Evolutionary conservation across 2,888 invertebrate genomes (phyloP), one percentile per base, ranked within the genome.

Genomic region (Melitaea athalia): DNA sequence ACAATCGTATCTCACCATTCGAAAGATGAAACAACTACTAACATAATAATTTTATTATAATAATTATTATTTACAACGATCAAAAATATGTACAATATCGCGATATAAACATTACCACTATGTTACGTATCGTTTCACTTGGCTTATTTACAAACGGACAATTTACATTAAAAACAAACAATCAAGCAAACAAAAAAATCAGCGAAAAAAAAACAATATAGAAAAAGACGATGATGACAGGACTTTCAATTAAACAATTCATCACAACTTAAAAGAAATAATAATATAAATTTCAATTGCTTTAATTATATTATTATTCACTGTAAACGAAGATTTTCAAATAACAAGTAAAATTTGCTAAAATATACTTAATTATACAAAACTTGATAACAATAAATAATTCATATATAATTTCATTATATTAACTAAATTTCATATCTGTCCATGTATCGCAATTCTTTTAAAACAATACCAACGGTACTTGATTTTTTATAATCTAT

Each of bases 21-120:
- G 59, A 82, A 77, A 85, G 86, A 86, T 88, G 78, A 79, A 82
- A 81, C 78, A 74, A 66, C 75, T 75, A 75, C 69, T n/a, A 38
- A 57, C 57, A 43, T 59, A 38, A 59, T 64, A 64, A 70, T 68
- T 61, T 67, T 62, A 72, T 70, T 31, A 62, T 64, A 47, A 66
- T 66, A 67, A 66, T 64, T 72, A 75, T 64, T 74, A 75, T 75
- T 68, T 75, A 75, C 74, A 77, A 82, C 82, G 84, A 83, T 85
- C 79, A 76, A 83, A 86, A 88, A 84, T 91, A 90, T 91, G 83
- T 91, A 91, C 91, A 90, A 76, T 79, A 85, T 81, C 74, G 75
- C 87, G 89, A 88, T 88, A 87, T 87, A 85, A 86, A 84, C 82
- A 80, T 82, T 81, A 83, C 64, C 64, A 74, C 84, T 87, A 86